These are phyloP conservation scores for Neoarius graeffei DNA, from an alignment of 2,113 vertebrate species.

Conservation along the genomic window DNA sequence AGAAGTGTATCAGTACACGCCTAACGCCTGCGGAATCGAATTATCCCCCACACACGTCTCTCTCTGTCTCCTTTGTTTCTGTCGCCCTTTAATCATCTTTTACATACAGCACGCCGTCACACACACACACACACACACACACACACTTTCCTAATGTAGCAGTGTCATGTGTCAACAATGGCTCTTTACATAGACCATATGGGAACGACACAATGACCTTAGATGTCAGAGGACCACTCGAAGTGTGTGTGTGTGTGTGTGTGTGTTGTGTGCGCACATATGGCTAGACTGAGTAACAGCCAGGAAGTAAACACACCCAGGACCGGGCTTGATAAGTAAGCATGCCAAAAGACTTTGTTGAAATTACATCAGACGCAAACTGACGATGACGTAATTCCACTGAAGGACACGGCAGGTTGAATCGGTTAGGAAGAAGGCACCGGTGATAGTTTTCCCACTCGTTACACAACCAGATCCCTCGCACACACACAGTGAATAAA, in stretches of 20 bases:
- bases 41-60: slow-evolving; percentile 60
- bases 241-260: neutral
- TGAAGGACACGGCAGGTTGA: neutral
- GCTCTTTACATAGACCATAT: slow-evolving; percentile 65
- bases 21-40: slow-evolving; percentile 21
- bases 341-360: neutral
- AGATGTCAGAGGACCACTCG: slow-evolving; percentile 68
- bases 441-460: neutral
- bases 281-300: slow-evolving; percentile 12
- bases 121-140: neutral
- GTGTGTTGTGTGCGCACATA: neutral
- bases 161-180: slow-evolving; percentile 65
- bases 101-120: slow-evolving; percentile 59
- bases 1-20: slow-evolving; percentile 7
- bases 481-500: neutral
- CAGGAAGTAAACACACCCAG: slow-evolving; percentile 21
- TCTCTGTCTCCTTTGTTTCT: slow-evolving; percentile 50
- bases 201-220: slow-evolving; percentile 70
- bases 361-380: slow-evolving; percentile 10
- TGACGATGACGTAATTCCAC: neutral
- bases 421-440: neutral
- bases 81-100: slow-evolving; percentile 63
- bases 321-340: neutral
- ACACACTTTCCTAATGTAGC: slow-evolving; percentile 40
- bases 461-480: neutral